Base-by-base conservation (phyloP, 2,888 invertebrate genomes). In the Caenorhabditis sinica region DNA sequence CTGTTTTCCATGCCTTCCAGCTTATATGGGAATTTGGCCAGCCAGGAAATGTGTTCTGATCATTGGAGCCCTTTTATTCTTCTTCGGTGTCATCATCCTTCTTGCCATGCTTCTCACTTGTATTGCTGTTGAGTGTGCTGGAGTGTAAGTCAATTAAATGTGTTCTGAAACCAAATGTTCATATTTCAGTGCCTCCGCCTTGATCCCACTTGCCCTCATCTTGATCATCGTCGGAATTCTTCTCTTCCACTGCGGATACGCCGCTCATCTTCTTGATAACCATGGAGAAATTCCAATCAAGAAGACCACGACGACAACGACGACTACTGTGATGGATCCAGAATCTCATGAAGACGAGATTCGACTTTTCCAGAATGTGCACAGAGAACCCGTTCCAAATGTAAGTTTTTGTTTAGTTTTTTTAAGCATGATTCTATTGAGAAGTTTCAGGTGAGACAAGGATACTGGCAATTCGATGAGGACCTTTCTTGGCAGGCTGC, bases 381-480 rank as follows among this genome's bases (percentile, higher is more conserved):
- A 86, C 53, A 60, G 83, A 49, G 85, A 82, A 23, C 58, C 77
- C 13, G 56, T 76, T 6, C 89, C 89, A 25, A 53, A 85, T 23
- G 88, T 88, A 28, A 72, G 74, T 56, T 9, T 45, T n/a, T 40
- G 13, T 40, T 13, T 40, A 13, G 8, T 8, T 33, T 33, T 33
- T 45, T 4, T 0, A 1, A 45, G 15, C 4, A 17, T 5, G 17
- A 4, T 45, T 45, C 2, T 45, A 5, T 2, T 45, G 11, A 4
- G 4, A 45, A 9, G 15, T 75, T 73, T 36, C 69, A 87, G 74
- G 86, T 91, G 63, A 89, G 84, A 33, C 89, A 89, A 43, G 92
- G 93, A 17, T 91, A 82, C 82, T 92, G 92, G 92, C 92, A 92
- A 81, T 92, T 93, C 77, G 92, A 92, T n/a, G 91, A 92, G 56